These are phyloP conservation scores for Periophthalmus magnuspinnatus DNA, from an alignment of 2,797 vertebrate species.

Conservation along the genomic window DNA sequence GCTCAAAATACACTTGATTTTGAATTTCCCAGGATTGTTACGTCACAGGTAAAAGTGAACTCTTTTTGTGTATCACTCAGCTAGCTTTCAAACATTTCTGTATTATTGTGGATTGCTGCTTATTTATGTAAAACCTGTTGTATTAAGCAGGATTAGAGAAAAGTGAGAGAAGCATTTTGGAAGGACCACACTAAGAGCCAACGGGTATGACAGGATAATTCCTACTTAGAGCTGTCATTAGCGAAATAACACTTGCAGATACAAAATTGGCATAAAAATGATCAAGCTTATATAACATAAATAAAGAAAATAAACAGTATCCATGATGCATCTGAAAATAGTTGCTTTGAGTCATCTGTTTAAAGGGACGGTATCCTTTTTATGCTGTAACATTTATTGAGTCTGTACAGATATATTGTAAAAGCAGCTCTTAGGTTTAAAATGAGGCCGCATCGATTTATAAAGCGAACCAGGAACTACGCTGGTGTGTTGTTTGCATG, in stretches of 20 bases:
- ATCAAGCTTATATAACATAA: background rate
- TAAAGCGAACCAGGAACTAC: too few species aligned
- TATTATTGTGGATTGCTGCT: background rate
- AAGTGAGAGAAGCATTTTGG: background rate
- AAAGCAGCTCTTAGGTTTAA: too few species aligned
- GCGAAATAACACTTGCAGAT: background rate
- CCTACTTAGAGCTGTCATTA: background rate
- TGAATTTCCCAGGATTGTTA: too few species aligned
- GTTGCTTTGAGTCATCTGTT: background rate
- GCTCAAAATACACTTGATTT: too few species aligned
- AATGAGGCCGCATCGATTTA: too few species aligned
- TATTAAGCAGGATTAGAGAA: background rate
- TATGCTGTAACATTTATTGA: too few species aligned
- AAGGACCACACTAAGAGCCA: background rate
- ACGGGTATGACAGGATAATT: background rate
- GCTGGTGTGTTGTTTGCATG: too few species aligned
- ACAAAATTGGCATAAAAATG: background rate
- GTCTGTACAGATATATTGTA: too few species aligned
- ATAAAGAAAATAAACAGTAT: too few species aligned
- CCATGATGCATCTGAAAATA: too few species aligned
- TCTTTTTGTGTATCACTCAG: background rate
- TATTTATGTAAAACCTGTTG: background rate
- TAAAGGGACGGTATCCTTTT: too few species aligned
- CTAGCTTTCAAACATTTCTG: background rate
- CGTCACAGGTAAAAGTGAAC: too few species aligned